Conservation (phyloP, 2,113 vertebrate species). For the Taxidea taxus region DNA sequence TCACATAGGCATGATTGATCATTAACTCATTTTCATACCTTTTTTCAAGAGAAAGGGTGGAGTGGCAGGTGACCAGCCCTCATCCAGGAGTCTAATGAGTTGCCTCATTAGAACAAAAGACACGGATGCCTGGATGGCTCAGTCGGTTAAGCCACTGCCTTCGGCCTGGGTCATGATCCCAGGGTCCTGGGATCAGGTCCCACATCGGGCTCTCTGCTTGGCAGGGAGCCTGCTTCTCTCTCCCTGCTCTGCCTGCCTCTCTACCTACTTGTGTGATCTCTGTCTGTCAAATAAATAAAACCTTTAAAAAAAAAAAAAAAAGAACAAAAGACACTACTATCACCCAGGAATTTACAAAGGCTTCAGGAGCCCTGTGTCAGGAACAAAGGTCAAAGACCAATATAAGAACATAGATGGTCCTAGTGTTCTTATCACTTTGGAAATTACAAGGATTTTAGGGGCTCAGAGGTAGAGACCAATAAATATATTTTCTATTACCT, state of each 20-base stretch:
- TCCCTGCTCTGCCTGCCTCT: too few relatives aligned
- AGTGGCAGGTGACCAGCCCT: neutral
- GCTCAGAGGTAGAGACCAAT: neutral
- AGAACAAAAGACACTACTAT: neutral
- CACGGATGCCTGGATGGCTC: too few relatives aligned
- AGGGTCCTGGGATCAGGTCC: too few relatives aligned
- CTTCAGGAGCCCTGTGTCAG: neutral
- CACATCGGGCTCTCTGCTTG: too few relatives aligned
- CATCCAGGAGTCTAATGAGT: neutral
- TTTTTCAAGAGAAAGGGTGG: neutral
- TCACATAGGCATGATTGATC: neutral
- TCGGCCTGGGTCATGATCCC: too few relatives aligned
- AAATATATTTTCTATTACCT: neutral
- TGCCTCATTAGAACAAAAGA: neutral
- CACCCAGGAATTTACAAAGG: neutral
- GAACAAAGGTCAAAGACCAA: neutral
- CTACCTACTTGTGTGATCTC: too few relatives aligned
- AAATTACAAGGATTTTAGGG: neutral
- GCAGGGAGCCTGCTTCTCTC: too few relatives aligned
- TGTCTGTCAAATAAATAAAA: too few relatives aligned
- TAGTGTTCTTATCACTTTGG: neutral
- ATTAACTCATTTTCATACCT: neutral
- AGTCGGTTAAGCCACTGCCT: too few relatives aligned
- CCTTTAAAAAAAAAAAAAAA: too few relatives aligned
- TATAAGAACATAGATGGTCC: neutral